A percentile compares a stretch with the other conserved stretches of the same genome.
Conservation (phyloP, 2,888 invertebrate genomes). For the Dolichopus griseipennis region DNA sequence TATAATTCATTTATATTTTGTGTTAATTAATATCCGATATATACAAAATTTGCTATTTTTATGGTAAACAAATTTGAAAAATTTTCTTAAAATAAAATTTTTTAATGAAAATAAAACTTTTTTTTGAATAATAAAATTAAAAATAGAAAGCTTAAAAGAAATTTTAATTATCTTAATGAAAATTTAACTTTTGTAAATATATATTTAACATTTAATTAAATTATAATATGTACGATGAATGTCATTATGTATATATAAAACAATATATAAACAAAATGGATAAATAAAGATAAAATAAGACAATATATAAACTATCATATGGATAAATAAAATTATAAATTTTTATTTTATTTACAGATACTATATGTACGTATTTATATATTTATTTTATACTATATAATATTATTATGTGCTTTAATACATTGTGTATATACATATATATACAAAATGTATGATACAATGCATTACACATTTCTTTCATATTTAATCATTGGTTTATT, state of each 20-base stretch:
- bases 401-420: no score
- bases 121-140: neutral
- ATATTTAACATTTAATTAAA: neutral
- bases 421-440: no score
- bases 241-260: neutral
- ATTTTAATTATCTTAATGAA: neutral
- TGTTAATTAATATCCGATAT: no score
- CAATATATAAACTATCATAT: neutral
- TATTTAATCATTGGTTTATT: neutral
- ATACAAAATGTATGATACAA: no score
- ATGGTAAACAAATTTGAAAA: neutral
- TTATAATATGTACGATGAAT: neutral
- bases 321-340: neutral
- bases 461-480: neutral
- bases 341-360: no score
- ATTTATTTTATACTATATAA: no score
- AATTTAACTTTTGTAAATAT: neutral
- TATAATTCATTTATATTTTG: no score
- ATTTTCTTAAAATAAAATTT: neutral
- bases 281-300: no score
- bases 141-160: neutral
- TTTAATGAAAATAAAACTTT: neutral
- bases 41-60: no score
- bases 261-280: neutral
- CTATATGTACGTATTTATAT: no score